Base-by-base conservation (phyloP, 1,140 invertebrate species). In the Papilio machaon region DNA sequence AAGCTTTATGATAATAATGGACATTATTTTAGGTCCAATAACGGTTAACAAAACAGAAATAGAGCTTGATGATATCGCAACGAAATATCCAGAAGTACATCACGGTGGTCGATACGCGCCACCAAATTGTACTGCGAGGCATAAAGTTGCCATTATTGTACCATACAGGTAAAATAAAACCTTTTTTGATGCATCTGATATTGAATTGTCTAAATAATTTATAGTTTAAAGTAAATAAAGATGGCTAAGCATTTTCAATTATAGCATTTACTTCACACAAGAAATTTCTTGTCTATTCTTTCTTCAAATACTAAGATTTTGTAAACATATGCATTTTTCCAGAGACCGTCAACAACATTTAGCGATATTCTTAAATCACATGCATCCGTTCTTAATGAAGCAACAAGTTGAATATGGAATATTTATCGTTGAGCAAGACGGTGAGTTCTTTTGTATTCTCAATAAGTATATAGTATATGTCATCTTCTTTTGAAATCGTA, bases 371-470 rank as follows among this genome's bases (percentile, higher is more conserved):
- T 94, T 98, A 15, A 96, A 97, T 87, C 97, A 98, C 91, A 96
- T 99, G 84, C 98, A 99, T 94, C 97, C 97, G 23, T 97, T 99
- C 83, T 95, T 99, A 30, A 97, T 97, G 89, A 96, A 97, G 82
- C 98, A 99, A 91, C 96, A 97, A 91, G 95, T 99, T 76, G 97
- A 98, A 87, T 99, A 99, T 94, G 96, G 97, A 84, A 98, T 99
- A 85, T 98, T 98, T 94, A 96, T 99, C 15, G 95, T 99, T 11
- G 98, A 99, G 94, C 98, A 95, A 92, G 17, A 79, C 23, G 96
- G 96, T 96, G 85, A 90, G 85, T 87, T 70, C 54, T 19, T 52
- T 52, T 19, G n/a, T 58, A n/a, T 19, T 19, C 54, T 19, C 54
- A 58, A 58, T 10, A 9, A 58, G 4, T 58, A 2, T 54, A 58